These are phyloP conservation scores for Diorhabda elongata DNA, from an alignment of 1,140 invertebrate species.

Conservation along the genomic window DNA sequence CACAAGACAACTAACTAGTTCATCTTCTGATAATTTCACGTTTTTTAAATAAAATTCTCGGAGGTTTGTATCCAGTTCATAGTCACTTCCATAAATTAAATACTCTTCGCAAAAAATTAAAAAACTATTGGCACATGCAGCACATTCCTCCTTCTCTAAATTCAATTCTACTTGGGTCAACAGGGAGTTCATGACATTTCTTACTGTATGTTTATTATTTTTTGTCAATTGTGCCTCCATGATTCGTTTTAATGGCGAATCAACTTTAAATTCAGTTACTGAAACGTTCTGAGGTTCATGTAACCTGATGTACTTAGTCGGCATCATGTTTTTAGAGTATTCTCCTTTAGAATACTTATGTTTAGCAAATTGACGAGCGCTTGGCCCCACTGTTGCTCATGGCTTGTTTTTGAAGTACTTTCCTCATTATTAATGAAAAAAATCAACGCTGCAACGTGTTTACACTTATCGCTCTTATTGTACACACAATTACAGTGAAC, in stretches of 20 bases:
- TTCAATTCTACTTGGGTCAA: neutral
- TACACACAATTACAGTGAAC: conserved; percentile 19
- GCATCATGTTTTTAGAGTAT: neutral
- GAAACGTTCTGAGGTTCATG: neutral
- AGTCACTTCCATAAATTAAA: neutral
- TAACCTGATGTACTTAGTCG: neutral
- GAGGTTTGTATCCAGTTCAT: neutral
- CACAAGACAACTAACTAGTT: neutral
- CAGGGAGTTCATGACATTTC: neutral
- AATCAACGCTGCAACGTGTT: conserved; percentile 28
- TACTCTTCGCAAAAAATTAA: neutral
- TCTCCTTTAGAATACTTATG: neutral
- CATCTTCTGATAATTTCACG: neutral
- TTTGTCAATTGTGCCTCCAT: neutral
- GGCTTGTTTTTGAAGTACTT: conserved; percentile 28
- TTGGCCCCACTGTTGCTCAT: conserved; percentile 30
- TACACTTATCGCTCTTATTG: conserved; percentile 26
- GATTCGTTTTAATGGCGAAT: neutral
- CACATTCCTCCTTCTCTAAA: neutral
- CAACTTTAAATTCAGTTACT: neutral
- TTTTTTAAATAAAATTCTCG: neutral
- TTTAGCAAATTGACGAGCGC: neutral
- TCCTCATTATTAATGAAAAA: conserved; percentile 27
- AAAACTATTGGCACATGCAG: neutral
- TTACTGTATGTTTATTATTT: neutral